Evolutionary conservation across 2,797 vertebrate species (phyloP).

Genomic region (Sylvilagus floridanus): DNA sequence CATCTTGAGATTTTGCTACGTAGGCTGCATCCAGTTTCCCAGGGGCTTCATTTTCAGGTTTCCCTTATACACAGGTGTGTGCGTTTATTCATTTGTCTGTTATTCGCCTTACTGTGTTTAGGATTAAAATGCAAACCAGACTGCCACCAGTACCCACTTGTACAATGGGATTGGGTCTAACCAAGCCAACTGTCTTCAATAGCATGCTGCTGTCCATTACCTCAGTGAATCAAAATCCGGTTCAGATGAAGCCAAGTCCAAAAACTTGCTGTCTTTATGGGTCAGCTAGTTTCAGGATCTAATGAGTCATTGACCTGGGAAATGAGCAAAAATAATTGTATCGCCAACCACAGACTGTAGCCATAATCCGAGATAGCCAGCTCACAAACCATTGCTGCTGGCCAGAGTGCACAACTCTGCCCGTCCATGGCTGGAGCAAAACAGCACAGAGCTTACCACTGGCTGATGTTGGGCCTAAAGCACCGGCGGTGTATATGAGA

Average conservation of each 20-base stretch:
- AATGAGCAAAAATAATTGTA: slow-evolving; percentile 55
- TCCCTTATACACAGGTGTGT: background rate
- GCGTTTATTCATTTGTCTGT: background rate
- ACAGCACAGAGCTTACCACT: background rate
- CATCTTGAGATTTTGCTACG: background rate
- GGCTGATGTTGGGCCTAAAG: background rate
- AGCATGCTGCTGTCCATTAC: background rate
- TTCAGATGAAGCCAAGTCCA: background rate
- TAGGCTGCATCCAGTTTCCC: background rate
- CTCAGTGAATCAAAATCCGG: background rate
- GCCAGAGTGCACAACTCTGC: background rate
- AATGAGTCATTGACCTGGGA: slow-evolving; percentile 55
- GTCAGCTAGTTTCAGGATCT: slow-evolving; percentile 10
- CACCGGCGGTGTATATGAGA: background rate
- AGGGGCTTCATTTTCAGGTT: slow-evolving; percentile 34
- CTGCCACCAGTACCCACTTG: background rate
- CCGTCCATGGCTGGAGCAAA: background rate
- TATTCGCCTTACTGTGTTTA: background rate
- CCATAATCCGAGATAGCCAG: slow-evolving; percentile 4
- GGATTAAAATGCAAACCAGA: background rate
- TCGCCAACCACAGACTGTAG: background rate
- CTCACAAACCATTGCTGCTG: background rate
- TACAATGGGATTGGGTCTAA: background rate
- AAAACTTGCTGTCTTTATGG: background rate
- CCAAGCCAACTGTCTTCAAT: background rate